These are phyloP conservation scores for Cosmia pyralina DNA, from an alignment of 2,888 invertebrate species.

Conservation along the genomic window DNA sequence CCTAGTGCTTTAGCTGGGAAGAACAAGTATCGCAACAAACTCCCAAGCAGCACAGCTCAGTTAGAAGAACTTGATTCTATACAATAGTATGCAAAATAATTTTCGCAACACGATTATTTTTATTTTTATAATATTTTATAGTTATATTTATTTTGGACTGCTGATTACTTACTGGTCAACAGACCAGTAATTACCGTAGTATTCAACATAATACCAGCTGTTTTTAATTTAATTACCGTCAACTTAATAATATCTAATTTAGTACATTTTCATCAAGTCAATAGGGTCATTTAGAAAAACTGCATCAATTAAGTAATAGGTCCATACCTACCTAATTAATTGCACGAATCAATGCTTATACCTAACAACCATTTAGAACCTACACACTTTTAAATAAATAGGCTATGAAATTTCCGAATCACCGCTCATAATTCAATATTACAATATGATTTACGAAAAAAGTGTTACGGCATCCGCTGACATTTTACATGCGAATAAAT, in stretches of 20 bases:
- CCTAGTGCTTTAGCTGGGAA: too few relatives aligned
- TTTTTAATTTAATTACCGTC: not conserved
- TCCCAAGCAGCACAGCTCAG: too few relatives aligned
- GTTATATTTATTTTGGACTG: not conserved
- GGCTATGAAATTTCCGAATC: slow-evolving; percentile 41
- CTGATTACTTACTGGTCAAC: too few relatives aligned
- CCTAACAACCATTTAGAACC: slow-evolving; percentile 1
- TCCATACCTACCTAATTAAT: not conserved
- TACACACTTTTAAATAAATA: slow-evolving; percentile 6
- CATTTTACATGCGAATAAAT: slow-evolving; percentile 65
- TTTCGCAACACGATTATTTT: too few relatives aligned
- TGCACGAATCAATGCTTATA: slow-evolving; percentile 15
- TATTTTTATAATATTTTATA: too few relatives aligned
- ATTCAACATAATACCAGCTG: not conserved
- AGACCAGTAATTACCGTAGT: not conserved
- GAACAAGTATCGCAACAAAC: too few relatives aligned
- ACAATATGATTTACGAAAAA: slow-evolving; percentile 62
- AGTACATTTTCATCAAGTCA: not conserved
- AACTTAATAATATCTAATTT: too few relatives aligned
- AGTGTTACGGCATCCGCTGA: slow-evolving; percentile 65
- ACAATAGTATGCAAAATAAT: too few relatives aligned
- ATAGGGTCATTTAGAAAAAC: not conserved
- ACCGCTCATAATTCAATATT: slow-evolving; percentile 52
- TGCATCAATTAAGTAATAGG: not conserved
- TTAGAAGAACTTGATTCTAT: too few relatives aligned